Percentiles rank a stretch among this genome's conserved stretches.
phyloP scores from a whole-genome alignment of 1,140 invertebrate genomes.

The Sesamia nonagrioides region DNA sequence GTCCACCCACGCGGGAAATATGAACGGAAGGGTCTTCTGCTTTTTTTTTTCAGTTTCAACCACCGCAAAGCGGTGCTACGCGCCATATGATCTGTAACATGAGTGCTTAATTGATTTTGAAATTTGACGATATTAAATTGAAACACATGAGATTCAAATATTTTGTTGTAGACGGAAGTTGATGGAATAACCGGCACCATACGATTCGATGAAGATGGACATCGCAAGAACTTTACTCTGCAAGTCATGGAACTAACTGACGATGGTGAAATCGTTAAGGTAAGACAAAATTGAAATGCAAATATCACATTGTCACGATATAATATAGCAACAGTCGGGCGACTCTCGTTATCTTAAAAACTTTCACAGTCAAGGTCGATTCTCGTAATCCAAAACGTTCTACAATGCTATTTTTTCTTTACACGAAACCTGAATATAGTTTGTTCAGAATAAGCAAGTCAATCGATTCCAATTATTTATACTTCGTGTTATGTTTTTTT shows the following conservation, averaged over 20 bases:
- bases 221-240: constrained; percentile 95
- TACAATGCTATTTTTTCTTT: no score
- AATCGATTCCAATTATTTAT: no score
- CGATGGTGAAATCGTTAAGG: constrained; percentile 95
- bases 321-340: no score
- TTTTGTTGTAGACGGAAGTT: constrained; percentile 93
- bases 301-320: no score
- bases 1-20: constrained; percentile 45
- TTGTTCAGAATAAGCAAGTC: no score
- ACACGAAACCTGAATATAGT: no score
- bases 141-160: constrained; percentile 65
- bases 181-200: constrained; percentile 97
- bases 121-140: constrained; percentile 52
- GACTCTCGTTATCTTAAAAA: not conserved
- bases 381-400: no score
- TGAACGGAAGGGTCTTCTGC: constrained; percentile 38
- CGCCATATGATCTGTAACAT: not conserved
- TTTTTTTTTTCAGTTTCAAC: constrained; percentile 29
- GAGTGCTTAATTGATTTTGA: not conserved
- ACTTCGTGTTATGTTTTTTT: no score
- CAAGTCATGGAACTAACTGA: constrained; percentile 98
- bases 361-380: no score
- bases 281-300: constrained; percentile 75
- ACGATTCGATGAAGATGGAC: constrained; percentile 95
- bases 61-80: constrained; percentile 26